Evolutionary conservation across 2,113 vertebrate genomes (phyloP), one percentile per base, ranked within the genome.

Genomic region (Mugil cephalus): DNA sequence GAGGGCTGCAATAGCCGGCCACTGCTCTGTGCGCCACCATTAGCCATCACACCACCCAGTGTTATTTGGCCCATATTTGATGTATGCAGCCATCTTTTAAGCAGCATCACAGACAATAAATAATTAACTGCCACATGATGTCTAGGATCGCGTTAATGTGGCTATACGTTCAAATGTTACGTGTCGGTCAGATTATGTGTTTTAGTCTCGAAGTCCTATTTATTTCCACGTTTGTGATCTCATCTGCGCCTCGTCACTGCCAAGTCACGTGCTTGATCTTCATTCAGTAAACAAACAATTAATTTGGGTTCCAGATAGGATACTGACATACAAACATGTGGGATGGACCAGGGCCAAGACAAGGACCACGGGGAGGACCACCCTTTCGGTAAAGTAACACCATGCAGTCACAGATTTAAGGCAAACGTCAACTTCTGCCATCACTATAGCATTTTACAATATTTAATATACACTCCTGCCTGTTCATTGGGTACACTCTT

Each of bases 321-420:
- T 40, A 66, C 17, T 52, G 42, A 53, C 24, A 69, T 24, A 24
- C 87, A 91, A 94, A 62, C 61, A 99, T 99, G 98, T 98, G 98
- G 98, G 95, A 96, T 83, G 95, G 96, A 87, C 95, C 95, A 88
- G 95, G 96, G 52, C 91, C 95, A 87, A 94, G 96, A 46, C 92
- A 95, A 80, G 93, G 94, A 85, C 96, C 95, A 74, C 94, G 96
- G 84, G 94, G 95, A 90, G 94, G 95, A 87, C 94, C 95, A 43
- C 93, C 94, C 59, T 98, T 96, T 89, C 95, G 96, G 98, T 99
- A 95, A 97, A 93, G 24, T 47, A 30, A 3, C 61, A 39, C 58
- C 8, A 56, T 74, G 67, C 18, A 15, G 1, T 69, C 15, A 61
- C 4, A 14, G 17, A 39, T 70, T 69, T 15, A 19, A 34, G 2